Evolutionary conservation across 2,113 vertebrate species (phyloP), one percentile per base, ranked within the genome.

Genomic region (Brachyhypopomus occidentalis): DNA sequence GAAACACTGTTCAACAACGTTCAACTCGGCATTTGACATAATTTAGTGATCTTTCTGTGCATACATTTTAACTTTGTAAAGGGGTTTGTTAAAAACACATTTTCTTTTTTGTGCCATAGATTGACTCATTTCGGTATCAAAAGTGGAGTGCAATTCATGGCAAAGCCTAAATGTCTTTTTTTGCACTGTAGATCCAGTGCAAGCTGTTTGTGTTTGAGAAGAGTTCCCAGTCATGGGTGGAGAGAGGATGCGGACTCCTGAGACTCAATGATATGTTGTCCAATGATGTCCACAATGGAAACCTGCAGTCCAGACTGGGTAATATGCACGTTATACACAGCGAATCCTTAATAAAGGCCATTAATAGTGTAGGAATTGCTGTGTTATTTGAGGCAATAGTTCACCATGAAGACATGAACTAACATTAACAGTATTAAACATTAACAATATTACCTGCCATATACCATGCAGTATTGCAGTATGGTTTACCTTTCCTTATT

Each of bases 181-280:
- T 64, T 76, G 85, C 45, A 1, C 77, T 78, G 34, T 88, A 96
- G 95, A 95, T 96, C 75, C 95, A 96, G 78, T 95, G 95, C 87
- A 96, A 96, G 88, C 87, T 96, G 83, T 96, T 96, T 84, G 95
- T 96, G 27, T 96, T 96, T 79, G 95, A 96, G 86, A 95, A 95
- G 91, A 89, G 74, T 27, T 94, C 95, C 12, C 95, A 96, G 88
- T 95, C 95, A 0, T 96, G 95, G 95, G 94, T 96, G 79, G 95
- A 96, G 82, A 91, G 95, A 88, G 95, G 95, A 75, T 91, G 95
- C 77, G 95, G 95, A 9, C 93, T 95, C 4, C 92, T 96, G 63
- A 86, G 95, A 79, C 94, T 96, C 72, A 96, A 96, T 19, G 95
- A 96, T 76, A 96, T 96, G 95, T 94, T 95, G 0, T 95, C 95